Evolutionary conservation across 2,113 vertebrate species (phyloP).

Genomic region (Callipepla californica): DNA sequence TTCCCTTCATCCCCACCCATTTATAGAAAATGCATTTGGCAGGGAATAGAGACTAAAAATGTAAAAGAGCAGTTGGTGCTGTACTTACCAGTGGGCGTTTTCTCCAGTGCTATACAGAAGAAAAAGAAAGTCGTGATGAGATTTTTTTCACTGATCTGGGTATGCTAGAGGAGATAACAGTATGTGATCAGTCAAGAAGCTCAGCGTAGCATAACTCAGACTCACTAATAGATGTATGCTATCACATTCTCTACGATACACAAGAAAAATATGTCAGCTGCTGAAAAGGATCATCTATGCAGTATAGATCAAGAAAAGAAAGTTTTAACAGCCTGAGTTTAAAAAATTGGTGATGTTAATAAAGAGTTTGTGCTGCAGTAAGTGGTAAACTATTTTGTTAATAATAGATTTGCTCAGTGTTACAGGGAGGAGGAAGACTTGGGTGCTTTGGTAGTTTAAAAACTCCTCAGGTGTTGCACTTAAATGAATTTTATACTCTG

Average conservation of each 20-base stretch:
- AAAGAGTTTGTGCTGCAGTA: slow-evolving; percentile 52
- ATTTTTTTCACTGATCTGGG: slow-evolving; percentile 12
- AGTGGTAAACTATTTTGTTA: slow-evolving; percentile 64
- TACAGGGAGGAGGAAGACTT: slow-evolving; percentile 50
- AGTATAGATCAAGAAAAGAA: neutral
- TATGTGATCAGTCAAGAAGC: neutral
- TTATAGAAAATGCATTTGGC: slow-evolving; percentile 59
- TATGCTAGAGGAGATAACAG: neutral
- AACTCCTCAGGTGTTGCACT: slow-evolving; percentile 73
- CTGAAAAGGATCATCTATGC: slow-evolving; percentile 28
- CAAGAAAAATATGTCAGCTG: neutral
- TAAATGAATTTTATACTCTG: slow-evolving; percentile 70
- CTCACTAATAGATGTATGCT: neutral
- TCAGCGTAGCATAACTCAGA: neutral
- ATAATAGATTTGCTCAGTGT: slow-evolving; percentile 56
- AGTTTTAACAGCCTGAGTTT: slow-evolving; percentile 54
- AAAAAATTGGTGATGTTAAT: slow-evolving; percentile 61
- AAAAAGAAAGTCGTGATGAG: slow-evolving; percentile 11
- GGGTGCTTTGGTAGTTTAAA: slow-evolving; percentile 59
- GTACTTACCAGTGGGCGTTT: slow-evolving; percentile 64
- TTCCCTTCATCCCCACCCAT: slow-evolving; percentile 33
- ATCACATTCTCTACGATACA: neutral
- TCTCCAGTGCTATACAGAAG: slow-evolving; percentile 19
- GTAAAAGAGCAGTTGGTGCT: slow-evolving; percentile 53
- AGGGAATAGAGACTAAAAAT: slow-evolving; percentile 15